Evolutionary conservation across 2,797 vertebrate genomes (phyloP), one percentile per base, ranked within the genome.

Genomic region (Leontocebus nigricollis): DNA sequence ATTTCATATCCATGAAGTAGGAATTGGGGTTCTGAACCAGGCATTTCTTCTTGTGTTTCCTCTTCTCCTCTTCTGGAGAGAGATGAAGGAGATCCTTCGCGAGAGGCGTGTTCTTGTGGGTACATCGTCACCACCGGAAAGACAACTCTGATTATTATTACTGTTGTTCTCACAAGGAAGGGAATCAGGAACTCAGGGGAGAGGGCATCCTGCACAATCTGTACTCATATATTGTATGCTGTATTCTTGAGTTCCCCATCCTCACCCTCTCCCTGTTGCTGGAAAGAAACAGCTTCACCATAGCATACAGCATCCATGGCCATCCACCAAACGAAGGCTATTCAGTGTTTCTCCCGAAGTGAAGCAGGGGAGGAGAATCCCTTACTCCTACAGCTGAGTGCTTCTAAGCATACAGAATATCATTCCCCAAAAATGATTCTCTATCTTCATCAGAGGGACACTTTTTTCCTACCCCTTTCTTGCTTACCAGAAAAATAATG

Each of bases 121-220:
- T 67, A 67, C 7, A 7, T 33, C 14, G 1, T 67, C 15, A 67
- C 7, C 15, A 67, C 7, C 17, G 33, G 61, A 67, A 67, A 67
- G 61, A 15, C 61, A 50, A 44, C 20, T 90, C 46, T 76, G 55
- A 64, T 84, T 5, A 46, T n/a, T 70, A 30, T 50, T 59, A 12
- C 44, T 82, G 48, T 33, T 90, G 46, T 90, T 91, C 79, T 95
- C 46, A 85, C 46, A 87, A 93, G 75, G 11, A 94, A 70, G 33
- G 52, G 75, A 79, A 67, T 52, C 67, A 88, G 72, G 17, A 50
- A 81, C 36, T 44, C 17, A 64, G 6, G 15, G 46, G 12, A 22
- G 57, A 82, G 48, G 19, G 36, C 20, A 26, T 48, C 8, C n/a
- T 46, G 67, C 10, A 92, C 24, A 8, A 55, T 73, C 41, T 76